Conservation (phyloP, 2,888 invertebrate genomes). For the Tachystola acroxantha region DNA sequence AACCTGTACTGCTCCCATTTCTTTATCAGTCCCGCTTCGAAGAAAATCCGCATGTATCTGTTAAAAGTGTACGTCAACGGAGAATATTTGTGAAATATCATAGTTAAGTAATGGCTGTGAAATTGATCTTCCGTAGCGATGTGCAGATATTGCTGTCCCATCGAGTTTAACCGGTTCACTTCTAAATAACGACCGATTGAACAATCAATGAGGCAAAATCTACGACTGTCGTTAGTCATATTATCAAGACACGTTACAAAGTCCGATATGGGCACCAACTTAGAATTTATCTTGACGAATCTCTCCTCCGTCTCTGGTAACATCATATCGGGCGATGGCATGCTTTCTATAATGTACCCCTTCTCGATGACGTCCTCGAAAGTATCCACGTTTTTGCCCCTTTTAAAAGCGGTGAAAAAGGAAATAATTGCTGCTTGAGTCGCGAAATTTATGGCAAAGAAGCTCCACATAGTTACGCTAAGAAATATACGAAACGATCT, state of each 20-base stretch:
- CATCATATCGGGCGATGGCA: slow-evolving; percentile 61
- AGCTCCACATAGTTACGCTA: slow-evolving; percentile 54
- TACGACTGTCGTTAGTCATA: slow-evolving; percentile 42
- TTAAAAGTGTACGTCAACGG: slow-evolving; percentile 45
- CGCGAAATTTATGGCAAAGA: slow-evolving; percentile 59
- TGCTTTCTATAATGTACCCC: slow-evolving; percentile 56
- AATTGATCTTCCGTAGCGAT: slow-evolving; percentile 50
- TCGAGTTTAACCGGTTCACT: too few relatives aligned
- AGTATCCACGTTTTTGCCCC: slow-evolving; percentile 61
- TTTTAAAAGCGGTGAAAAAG: slow-evolving; percentile 56
- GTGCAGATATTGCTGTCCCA: slow-evolving; percentile 64
- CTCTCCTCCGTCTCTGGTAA: slow-evolving; percentile 55
- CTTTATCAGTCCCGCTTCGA: slow-evolving; percentile 58
- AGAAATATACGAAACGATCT: slow-evolving; percentile 52
- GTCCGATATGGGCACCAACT: slow-evolving; percentile 37
- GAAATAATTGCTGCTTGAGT: slow-evolving; percentile 65
- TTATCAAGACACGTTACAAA: slow-evolving; percentile 43
- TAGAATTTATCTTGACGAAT: slow-evolving; percentile 48
- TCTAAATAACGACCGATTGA: slow-evolving; percentile 50
- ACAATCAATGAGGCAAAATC: slow-evolving; percentile 66
- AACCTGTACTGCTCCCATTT: slow-evolving; percentile 67
- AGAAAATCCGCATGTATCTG: slow-evolving; percentile 41
- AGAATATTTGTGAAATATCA: slow-evolving; percentile 50
- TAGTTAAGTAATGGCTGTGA: slow-evolving; percentile 57
- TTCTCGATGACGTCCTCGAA: slow-evolving; percentile 61